Conservation (phyloP, 2,797 vertebrate species). For the Pangasius sanitwongsei region DNA sequence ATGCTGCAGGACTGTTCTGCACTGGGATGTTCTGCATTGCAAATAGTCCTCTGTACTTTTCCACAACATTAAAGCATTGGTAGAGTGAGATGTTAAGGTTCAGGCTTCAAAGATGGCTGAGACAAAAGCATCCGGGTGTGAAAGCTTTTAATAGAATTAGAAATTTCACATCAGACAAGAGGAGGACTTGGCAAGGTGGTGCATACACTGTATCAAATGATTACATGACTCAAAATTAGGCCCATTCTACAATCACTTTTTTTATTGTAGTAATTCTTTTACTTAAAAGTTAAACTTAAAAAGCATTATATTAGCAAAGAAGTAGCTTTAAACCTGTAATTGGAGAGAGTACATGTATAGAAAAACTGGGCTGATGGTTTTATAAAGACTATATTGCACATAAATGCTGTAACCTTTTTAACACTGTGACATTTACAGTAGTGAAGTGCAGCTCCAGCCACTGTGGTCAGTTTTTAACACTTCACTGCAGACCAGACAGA, state of each 20-base stretch:
- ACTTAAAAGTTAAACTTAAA: neutral
- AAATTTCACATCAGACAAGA: conserved; percentile 12
- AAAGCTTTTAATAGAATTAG: conserved; percentile 43
- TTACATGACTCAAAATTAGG: neutral
- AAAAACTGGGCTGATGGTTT: neutral
- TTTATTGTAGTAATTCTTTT: neutral
- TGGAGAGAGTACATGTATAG: neutral
- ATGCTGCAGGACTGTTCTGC: conserved; percentile 14
- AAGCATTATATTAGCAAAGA: neutral
- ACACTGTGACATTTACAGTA: conserved; percentile 57
- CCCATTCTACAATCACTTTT: neutral
- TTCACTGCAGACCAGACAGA: conserved; percentile 50
- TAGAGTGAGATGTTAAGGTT: conserved; percentile 50
- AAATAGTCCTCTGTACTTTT: conserved; percentile 61
- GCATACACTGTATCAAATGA: neutral
- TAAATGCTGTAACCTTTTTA: conserved; percentile 22
- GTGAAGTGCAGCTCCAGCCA: conserved; percentile 22
- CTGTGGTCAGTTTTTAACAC: conserved; percentile 45
- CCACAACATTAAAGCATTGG: conserved; percentile 46
- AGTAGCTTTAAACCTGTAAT: neutral
- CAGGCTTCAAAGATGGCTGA: conserved; percentile 61
- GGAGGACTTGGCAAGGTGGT: neutral
- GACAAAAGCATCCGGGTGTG: conserved; percentile 38
- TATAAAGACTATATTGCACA: conserved; percentile 18
- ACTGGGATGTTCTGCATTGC: conserved; percentile 47